Evolutionary conservation across 2,888 invertebrate genomes (phyloP), one percentile per base, ranked within the genome.

Genomic region (Napeogenes inachia): DNA sequence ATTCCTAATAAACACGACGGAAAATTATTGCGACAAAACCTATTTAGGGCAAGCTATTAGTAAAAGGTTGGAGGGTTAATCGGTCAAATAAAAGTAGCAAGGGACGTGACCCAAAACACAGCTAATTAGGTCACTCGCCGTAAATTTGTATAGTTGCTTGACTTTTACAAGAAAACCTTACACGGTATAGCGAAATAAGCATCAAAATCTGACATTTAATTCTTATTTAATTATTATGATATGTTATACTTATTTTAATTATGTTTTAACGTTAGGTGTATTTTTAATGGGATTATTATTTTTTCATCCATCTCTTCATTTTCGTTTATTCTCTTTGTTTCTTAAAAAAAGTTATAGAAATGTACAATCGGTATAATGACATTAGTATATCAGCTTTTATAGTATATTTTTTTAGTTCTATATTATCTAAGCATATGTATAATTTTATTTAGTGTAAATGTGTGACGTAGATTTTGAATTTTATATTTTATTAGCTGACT

Each of bases 1-100:
- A 56, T 60, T 56, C 50, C 56, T 61, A 61, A 56, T 61, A 61
- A 61, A 56, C 50, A 50, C 60, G 46, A 55, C 46, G 21, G 45
- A 47, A 56, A 60, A 63, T 60, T 63, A 63, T 60, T 60, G 50
- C 47, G 45, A 13, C 50, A 54, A 42, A 59, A 46, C 56, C 59
- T 60, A 53, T 57, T 32, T 35, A 54, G 60, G 54, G 57, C 54
- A 57, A 59, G 60, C 59, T 60, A 63, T 63, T 60, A 61, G 60
- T 54, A 54, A 61, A 65, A 66, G 59, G 59, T 61, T 60, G 57
- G 13, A 62, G 64, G 64, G 64, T 66, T 58, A 64, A 59, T 64
- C 59, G 66, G 53, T 59, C 64, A 55, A 57, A 59, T 50, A 57
- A 66, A 66, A 63, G 63, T 66, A 61, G 53, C 66, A 62, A 50